phyloP scores from a whole-genome alignment of 1,140 invertebrate genomes.

The Paramacrobiotus metropolitanus region DNA sequence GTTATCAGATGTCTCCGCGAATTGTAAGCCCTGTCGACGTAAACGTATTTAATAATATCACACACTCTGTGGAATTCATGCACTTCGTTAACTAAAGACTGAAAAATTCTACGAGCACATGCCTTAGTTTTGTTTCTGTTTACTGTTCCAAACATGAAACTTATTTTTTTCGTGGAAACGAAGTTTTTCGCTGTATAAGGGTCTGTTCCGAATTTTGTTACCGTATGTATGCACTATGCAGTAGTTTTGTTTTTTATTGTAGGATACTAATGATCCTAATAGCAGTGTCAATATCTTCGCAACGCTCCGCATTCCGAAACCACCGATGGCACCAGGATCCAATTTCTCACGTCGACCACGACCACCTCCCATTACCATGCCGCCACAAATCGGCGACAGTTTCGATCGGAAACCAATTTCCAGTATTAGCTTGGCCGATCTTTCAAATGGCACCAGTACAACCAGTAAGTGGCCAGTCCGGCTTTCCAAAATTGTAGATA shows the following conservation, averaged over 20 bases:
- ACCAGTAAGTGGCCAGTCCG: background rate
- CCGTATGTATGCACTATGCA: too few species aligned
- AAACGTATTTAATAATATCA: too few species aligned
- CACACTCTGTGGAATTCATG: too few species aligned
- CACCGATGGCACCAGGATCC: constrained; percentile 5
- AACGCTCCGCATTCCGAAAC: constrained; percentile 8
- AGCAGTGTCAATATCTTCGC: background rate
- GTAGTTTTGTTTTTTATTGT: constrained; percentile 7
- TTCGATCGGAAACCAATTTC: constrained; percentile 2
- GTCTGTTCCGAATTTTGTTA: too few species aligned
- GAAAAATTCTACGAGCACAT: too few species aligned
- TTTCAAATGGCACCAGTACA: constrained; percentile 1
- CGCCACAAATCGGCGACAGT: background rate
- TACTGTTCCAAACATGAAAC: too few species aligned
- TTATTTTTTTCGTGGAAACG: too few species aligned
- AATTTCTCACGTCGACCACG: constrained; percentile 10
- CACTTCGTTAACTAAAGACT: too few species aligned
- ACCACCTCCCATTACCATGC: constrained; percentile 4
- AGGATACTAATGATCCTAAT: constrained; percentile 12
- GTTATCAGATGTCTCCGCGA: too few species aligned
- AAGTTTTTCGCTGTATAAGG: too few species aligned
- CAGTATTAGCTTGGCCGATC: constrained; percentile 8
- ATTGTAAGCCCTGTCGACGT: too few species aligned
- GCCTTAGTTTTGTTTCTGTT: too few species aligned
- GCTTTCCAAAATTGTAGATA: background rate